phyloP scores from a whole-genome alignment of 2,888 invertebrate species.

The Apeira syringaria region DNA sequence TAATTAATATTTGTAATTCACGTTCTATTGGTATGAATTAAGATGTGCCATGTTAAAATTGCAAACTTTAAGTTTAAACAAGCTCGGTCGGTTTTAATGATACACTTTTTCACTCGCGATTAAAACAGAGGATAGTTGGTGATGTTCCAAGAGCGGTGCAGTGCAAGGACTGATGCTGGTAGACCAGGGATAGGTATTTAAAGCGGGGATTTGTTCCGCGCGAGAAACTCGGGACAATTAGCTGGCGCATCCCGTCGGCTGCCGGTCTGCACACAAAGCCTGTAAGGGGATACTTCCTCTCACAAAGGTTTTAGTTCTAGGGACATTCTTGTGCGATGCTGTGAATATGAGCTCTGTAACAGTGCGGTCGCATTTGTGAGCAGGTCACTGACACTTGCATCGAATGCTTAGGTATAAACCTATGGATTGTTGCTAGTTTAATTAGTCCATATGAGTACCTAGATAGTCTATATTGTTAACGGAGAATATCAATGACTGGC shows the following conservation, averaged over 20 bases:
- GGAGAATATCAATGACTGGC: too few species aligned
- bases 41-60: too few species aligned
- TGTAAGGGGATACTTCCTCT: conserved; percentile 79
- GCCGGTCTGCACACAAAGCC: conserved; percentile 64
- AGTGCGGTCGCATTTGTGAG: conserved; percentile 33
- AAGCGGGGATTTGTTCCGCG: conserved; percentile 66
- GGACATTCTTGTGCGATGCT: conserved; percentile 50
- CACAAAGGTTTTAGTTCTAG: conserved; percentile 69
- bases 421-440: too few species aligned
- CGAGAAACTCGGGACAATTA: conserved; percentile 66
- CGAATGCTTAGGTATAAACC: too few species aligned
- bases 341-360: conserved; percentile 42
- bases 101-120: conserved; percentile 37
- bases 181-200: conserved; percentile 67
- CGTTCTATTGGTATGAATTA: too few species aligned
- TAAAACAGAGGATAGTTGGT: conserved; percentile 26
- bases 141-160: conserved; percentile 37
- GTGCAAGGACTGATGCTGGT: conserved; percentile 57
- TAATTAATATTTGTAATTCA: too few species aligned
- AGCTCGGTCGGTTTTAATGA: too few species aligned
- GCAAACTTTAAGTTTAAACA: too few species aligned
- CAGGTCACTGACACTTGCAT: conserved; percentile 17
- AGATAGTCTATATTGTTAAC: too few species aligned
- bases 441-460: too few species aligned
- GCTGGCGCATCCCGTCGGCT: conserved; percentile 63